Conservation (phyloP, 2,888 invertebrate species). For the Athripsodes cinereus region DNA sequence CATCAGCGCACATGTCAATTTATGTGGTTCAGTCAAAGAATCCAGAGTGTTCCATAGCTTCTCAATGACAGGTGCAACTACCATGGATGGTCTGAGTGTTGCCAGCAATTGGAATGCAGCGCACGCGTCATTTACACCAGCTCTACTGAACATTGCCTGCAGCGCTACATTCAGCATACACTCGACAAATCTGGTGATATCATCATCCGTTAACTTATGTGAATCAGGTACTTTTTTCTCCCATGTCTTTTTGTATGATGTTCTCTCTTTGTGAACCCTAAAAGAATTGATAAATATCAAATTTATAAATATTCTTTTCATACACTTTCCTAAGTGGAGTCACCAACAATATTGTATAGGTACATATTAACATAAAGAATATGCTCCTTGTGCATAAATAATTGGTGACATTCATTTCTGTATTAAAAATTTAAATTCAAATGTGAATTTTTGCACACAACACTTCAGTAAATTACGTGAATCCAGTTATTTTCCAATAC, state of each 20-base stretch:
- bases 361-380: no score
- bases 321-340: no score
- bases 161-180: slow-evolving; percentile 68
- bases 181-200: slow-evolving; percentile 75
- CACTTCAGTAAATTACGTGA: no score
- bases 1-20: slow-evolving; percentile 65
- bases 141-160: slow-evolving; percentile 73
- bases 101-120: slow-evolving; percentile 70
- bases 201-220: slow-evolving; percentile 68
- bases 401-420: no score
- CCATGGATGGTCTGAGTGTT: slow-evolving; percentile 70
- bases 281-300: slow-evolving; percentile 33
- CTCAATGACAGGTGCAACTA: slow-evolving; percentile 78
- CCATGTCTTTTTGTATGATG: slow-evolving; percentile 58
- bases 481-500: no score
- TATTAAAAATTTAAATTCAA: no score
- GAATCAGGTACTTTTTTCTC: slow-evolving; percentile 59
- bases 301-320: no score
- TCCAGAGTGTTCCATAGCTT: slow-evolving; percentile 74
- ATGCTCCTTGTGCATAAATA: no score
- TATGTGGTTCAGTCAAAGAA: slow-evolving; percentile 84
- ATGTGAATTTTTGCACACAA: no score
- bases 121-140: slow-evolving; percentile 57
- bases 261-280: slow-evolving; percentile 61
- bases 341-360: no score